Conservation (phyloP, 2,113 vertebrate species). For the Phainopepla nitens region DNA sequence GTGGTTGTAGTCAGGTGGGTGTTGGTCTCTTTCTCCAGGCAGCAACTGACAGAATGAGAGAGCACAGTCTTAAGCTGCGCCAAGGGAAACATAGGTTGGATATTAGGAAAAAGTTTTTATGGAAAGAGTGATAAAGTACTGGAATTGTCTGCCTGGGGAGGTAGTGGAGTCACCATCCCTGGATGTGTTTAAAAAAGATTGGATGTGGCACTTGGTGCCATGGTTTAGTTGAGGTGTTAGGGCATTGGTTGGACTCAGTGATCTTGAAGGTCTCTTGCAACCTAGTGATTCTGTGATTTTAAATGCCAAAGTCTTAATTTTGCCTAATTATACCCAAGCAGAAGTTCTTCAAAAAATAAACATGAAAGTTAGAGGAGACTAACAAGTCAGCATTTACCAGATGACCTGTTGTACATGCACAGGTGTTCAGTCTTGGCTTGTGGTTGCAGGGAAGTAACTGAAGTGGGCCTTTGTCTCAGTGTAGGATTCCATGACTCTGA, state of each 20-base stretch:
- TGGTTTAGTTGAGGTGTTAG: neutral
- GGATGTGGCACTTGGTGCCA: accelerated
- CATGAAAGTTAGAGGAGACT: neutral
- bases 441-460: neutral
- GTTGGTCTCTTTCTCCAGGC: neutral
- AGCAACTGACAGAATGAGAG: neutral
- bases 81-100: neutral
- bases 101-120: neutral
- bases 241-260: neutral
- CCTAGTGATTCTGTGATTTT: neutral
- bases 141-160: neutral
- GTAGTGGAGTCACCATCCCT: neutral
- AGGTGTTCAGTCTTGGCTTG: neutral
- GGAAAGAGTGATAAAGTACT: neutral
- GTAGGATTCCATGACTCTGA: neutral
- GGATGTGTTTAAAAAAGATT: neutral
- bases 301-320: neutral
- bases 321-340: neutral
- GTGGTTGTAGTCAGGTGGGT: neutral
- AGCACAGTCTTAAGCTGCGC: too few species aligned
- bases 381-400: neutral
- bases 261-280: neutral
- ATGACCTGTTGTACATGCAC: neutral
- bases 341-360: neutral
- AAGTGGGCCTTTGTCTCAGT: neutral